Percentiles rank a stretch among this genome's conserved stretches.
Evolutionary conservation across 2,888 invertebrate genomes (phyloP).

Genomic region (Gnatocerus cornutus): DNA sequence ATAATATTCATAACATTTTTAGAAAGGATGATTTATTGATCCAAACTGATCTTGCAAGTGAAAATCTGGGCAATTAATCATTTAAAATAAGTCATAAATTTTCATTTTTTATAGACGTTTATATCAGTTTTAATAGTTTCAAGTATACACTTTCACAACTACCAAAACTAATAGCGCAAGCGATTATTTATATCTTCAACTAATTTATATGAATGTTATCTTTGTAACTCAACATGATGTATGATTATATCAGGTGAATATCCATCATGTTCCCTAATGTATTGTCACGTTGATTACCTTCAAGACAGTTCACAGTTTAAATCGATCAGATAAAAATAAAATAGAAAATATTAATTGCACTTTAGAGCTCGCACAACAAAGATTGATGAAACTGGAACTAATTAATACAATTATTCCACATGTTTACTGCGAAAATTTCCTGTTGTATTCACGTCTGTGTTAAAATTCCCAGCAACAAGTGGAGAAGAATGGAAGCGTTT

Average conservation of each 20-base stretch:
- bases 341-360: background rate
- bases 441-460: no score
- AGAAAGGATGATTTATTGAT: conserved; percentile 42
- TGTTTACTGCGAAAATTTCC: no score
- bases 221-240: conserved; percentile 1
- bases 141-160: conserved; percentile 11
- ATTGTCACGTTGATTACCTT: conserved; percentile 2
- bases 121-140: conserved; percentile 11
- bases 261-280: conserved; percentile 4
- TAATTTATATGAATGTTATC: conserved; percentile 1
- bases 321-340: background rate
- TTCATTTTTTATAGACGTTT: conserved; percentile 25
- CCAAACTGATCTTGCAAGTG: conserved; percentile 21
- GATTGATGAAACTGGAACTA: no score
- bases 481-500: no score
- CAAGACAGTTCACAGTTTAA: conserved; percentile 1
- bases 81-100: conserved; percentile 36
- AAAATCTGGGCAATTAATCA: conserved; percentile 31
- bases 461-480: no score
- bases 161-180: background rate
- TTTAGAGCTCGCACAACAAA: no score
- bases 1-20: conserved; percentile 29
- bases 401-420: no score
- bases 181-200: background rate
- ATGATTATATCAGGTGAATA: background rate